phyloP scores from a whole-genome alignment of 1,140 invertebrate genomes.

The Dryas iulia region DNA sequence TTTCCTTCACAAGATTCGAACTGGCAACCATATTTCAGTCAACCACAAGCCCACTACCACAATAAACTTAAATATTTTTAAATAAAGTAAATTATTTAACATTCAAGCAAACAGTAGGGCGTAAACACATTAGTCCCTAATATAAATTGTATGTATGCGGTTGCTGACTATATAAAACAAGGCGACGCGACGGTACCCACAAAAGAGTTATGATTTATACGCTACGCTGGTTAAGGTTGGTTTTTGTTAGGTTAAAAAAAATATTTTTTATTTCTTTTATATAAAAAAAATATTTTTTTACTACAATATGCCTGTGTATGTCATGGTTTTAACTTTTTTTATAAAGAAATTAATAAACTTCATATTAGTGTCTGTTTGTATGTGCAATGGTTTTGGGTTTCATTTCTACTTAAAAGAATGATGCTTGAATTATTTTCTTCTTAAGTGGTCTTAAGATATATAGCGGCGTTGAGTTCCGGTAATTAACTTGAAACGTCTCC shows the following conservation, averaged over 20 bases:
- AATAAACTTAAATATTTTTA: background rate
- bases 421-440: too few relatives aligned
- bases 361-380: too few relatives aligned
- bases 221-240: constrained; percentile 12
- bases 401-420: too few relatives aligned
- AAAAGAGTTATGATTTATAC: constrained; percentile 32
- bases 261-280: background rate
- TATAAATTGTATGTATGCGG: background rate
- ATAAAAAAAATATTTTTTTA: background rate
- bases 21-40: background rate
- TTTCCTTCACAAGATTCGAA: too few relatives aligned
- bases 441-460: too few relatives aligned
- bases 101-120: constrained; percentile 1
- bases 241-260: background rate
- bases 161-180: constrained; percentile 26
- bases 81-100: background rate
- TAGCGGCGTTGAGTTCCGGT: too few relatives aligned
- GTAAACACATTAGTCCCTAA: constrained; percentile 7
- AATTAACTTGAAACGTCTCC: too few relatives aligned
- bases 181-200: constrained; percentile 1
- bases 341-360: too few relatives aligned
- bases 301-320: background rate
- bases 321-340: too few relatives aligned
- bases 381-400: too few relatives aligned
- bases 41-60: background rate